Conservation (phyloP, 2,797 vertebrate genomes). For the Sternotherus odoratus region DNA sequence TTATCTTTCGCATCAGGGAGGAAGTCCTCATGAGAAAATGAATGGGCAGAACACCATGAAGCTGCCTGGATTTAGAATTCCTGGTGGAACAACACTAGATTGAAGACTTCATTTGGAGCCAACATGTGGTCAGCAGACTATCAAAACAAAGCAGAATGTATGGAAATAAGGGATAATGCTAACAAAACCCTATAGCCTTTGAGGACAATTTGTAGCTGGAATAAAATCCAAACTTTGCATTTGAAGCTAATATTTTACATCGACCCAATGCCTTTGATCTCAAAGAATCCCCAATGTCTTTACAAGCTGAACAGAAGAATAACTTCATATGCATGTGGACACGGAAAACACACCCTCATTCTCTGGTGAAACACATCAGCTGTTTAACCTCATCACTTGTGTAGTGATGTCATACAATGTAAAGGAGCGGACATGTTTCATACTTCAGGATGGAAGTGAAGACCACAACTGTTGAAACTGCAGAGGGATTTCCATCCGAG, state of each 20-base stretch:
- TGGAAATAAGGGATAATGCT: conserved; percentile 33
- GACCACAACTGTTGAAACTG: not conserved
- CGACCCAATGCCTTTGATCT: not conserved
- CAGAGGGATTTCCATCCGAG: not conserved
- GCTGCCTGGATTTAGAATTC: not conserved
- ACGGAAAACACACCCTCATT: not conserved
- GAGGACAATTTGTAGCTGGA: not conserved
- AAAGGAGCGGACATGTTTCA: not conserved
- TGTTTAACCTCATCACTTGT: not conserved
- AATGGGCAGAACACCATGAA: not conserved
- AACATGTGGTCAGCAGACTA: not conserved
- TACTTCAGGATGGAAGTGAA: not conserved
- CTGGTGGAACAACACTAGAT: not conserved
- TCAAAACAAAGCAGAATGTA: not conserved
- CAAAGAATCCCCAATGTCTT: rapidly evolving
- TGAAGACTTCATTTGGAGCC: not conserved
- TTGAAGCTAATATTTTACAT: not conserved
- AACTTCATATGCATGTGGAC: not conserved
- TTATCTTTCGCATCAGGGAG: not conserved
- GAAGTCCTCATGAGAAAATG: not conserved
- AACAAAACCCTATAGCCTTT: conserved; percentile 15
- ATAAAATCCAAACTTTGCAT: not conserved
- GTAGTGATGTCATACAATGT: not conserved
- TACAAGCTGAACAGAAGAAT: not conserved
- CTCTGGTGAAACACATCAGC: not conserved